phyloP scores from a whole-genome alignment of 2,113 vertebrate genomes.

The Chiloscyllium plagiosum region DNA sequence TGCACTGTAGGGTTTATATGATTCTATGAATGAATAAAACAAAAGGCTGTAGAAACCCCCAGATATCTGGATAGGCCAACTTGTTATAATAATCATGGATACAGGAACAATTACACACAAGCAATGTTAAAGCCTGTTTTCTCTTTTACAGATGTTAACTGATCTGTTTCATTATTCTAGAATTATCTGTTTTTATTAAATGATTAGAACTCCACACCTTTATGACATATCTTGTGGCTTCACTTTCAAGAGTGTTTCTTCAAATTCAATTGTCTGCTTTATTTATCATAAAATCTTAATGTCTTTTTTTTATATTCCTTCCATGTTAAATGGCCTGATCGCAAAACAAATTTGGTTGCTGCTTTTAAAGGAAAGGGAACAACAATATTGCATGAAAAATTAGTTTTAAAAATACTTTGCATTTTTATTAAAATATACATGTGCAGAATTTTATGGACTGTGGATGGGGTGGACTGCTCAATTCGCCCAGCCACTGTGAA shows the following conservation, averaged over 20 bases:
- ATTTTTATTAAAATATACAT: neutral
- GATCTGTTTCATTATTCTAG: neutral
- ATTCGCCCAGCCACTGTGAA: too few species aligned
- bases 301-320: neutral
- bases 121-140: neutral
- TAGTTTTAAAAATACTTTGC: neutral
- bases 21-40: too few species aligned
- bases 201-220: neutral
- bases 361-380: neutral
- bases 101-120: neutral
- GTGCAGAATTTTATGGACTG: too few species aligned
- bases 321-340: neutral
- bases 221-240: neutral
- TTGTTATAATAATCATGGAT: neutral
- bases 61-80: too few species aligned
- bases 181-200: neutral
- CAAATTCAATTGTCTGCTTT: neutral
- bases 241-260: neutral
- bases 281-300: neutral
- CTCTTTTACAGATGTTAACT: neutral
- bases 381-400: neutral
- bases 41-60: too few species aligned
- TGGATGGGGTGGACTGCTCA: too few species aligned
- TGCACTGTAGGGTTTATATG: too few species aligned
- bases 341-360: neutral